These are phyloP conservation scores for Timema cristinae DNA, from an alignment of 2,888 invertebrate genomes.

Conservation along the genomic window DNA sequence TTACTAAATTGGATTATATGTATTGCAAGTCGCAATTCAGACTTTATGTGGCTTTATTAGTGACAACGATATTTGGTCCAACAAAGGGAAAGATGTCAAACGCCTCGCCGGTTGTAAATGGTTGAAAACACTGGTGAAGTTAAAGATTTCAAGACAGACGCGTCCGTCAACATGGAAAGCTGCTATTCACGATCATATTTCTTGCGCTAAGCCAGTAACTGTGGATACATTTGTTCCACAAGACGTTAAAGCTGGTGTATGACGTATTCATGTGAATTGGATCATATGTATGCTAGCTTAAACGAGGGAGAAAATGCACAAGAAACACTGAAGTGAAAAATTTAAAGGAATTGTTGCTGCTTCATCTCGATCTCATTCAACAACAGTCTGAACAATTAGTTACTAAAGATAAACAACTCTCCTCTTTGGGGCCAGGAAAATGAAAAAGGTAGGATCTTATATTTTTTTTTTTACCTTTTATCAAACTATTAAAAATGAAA, in stretches of 20 bases:
- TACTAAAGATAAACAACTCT: constrained; percentile 73
- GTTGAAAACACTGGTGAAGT: constrained; percentile 33
- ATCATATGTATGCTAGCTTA: constrained; percentile 67
- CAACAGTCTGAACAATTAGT: constrained; percentile 82
- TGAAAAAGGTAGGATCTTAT: constrained; percentile 59
- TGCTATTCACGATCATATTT: constrained; percentile 33
- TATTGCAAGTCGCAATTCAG: constrained; percentile 18
- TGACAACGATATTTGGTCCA: constrained; percentile 10
- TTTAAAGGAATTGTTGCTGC: constrained; percentile 71
- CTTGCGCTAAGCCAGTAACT: constrained; percentile 32
- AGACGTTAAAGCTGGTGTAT: constrained; percentile 54
- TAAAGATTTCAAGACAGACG: constrained; percentile 31
- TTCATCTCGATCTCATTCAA: constrained; percentile 84
- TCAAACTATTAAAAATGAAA: no score
- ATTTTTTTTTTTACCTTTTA: neutral
- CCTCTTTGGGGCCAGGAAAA: constrained; percentile 69
- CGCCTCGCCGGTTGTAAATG: constrained; percentile 31
- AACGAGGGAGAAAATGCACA: constrained; percentile 31
- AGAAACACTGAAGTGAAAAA: constrained; percentile 56
- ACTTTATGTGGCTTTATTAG: constrained; percentile 2
- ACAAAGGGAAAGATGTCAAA: constrained; percentile 28
- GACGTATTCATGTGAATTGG: constrained; percentile 59
- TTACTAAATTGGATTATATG: constrained; percentile 23
- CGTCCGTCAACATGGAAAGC: constrained; percentile 34
- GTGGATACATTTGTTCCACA: constrained; percentile 35